These are phyloP conservation scores for Peromyscus nudipes DNA, from an alignment of 2,797 vertebrate genomes.

Conservation along the genomic window DNA sequence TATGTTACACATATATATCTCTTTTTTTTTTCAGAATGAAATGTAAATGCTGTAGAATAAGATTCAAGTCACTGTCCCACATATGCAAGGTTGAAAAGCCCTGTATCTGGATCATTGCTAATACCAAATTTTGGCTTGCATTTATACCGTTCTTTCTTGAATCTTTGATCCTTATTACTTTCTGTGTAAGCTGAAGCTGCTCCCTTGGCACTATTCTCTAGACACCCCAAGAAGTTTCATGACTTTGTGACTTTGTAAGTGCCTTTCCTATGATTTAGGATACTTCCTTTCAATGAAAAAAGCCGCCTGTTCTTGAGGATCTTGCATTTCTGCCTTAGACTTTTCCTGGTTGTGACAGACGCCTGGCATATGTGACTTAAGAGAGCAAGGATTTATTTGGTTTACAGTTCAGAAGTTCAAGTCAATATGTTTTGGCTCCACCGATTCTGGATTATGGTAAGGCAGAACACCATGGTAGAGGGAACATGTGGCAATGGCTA, in stretches of 20 bases:
- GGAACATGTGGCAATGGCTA: not conserved
- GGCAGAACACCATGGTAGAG: not conserved
- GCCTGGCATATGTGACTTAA: not conserved
- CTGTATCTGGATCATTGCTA: not conserved
- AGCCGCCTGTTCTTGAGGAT: not conserved
- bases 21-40: slow-evolving; percentile 43
- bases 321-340: not conserved
- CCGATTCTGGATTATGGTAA: not conserved
- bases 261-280: not conserved
- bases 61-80: not conserved
- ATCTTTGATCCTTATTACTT: not conserved
- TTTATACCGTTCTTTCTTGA: not conserved
- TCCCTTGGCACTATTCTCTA: not conserved
- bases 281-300: slow-evolving; percentile 14
- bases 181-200: not conserved
- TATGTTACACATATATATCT: not conserved
- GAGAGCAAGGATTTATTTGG: not conserved
- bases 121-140: not conserved
- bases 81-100: not conserved
- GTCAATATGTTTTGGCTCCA: not conserved
- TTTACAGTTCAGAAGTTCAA: not conserved
- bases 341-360: not conserved
- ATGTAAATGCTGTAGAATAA: slow-evolving; percentile 15
- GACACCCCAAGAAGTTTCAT: not conserved
- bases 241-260: not conserved